Base-by-base conservation (phyloP, 2,797 vertebrate genomes). In the Salarias fasciatus region DNA sequence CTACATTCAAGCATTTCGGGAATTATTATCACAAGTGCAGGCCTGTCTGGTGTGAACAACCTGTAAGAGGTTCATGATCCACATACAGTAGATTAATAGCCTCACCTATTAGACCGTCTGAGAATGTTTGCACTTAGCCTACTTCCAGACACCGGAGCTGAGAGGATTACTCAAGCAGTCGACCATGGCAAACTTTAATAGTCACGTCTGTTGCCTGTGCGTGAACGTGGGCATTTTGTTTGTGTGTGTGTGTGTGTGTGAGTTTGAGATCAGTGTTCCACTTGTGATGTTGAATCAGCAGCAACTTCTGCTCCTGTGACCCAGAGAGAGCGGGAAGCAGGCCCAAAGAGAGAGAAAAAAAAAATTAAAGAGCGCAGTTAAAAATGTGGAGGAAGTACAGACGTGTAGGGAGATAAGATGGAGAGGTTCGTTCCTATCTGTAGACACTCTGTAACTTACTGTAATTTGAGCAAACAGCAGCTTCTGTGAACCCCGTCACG, bases 231-330 rank as follows among this genome's bases (percentile, higher is more conserved):
- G 30, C 11, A 2, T 36, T 2, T 33, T 33, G 41, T 69, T 37
- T 36, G 36, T 54, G 40, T 53, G 45, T 41, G 53, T 35, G 37
- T 61, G 15, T 69, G 53, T 47, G 47, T 53, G 12, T 48, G 28
- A 65, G 63, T 77, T 8, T 53, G 69, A 68, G 65, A 66, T 76
- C 69, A 79, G 67, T 77, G 71, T 73, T 84, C 77, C 71, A 80
- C 69, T 80, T 87, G 84, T 84, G 83, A 85, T 82, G 85, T 85
- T 90, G 85, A 88, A 82, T 90, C 85, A 83, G 67, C 83, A 72
- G 64, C 62, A 72, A 41, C 69, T 79, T 54, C 62, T 82, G 77
- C 59, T 86, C 80, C 53, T 79, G 69, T 86, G 75, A 88, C 85
- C 84, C 14, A 80, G 15, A 82, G 73, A 81, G 77, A 72, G 58